These are phyloP conservation scores for Tortrix viridana DNA, from an alignment of 2,888 invertebrate species.

Conservation along the genomic window DNA sequence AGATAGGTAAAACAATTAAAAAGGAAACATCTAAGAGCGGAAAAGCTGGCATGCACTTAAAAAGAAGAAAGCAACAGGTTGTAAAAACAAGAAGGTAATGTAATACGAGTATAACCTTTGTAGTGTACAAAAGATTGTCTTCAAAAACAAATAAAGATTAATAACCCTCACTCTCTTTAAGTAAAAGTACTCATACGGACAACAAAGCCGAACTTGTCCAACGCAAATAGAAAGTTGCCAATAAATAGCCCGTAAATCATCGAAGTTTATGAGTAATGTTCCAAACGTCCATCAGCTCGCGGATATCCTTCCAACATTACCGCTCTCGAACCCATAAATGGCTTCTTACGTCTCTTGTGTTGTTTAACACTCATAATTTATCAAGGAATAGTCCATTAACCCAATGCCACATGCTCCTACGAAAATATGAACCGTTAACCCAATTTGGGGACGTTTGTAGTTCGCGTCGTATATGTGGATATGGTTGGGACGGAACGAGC, in stretches of 20 bases:
- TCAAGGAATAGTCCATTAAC: slow-evolving; percentile 66
- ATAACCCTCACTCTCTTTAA: neutral
- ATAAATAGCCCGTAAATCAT: slow-evolving; percentile 50
- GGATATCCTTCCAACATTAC: slow-evolving; percentile 52
- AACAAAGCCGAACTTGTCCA: neutral
- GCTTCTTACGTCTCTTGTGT: slow-evolving; percentile 10
- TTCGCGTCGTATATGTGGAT: slow-evolving; percentile 6
- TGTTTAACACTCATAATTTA: slow-evolving; percentile 57
- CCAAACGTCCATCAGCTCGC: slow-evolving; percentile 52
- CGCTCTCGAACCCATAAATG: slow-evolving; percentile 43
- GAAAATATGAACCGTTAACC: slow-evolving; percentile 68
- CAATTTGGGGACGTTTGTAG: slow-evolving; percentile 51
- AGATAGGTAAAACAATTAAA: too few relatives aligned
- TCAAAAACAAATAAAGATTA: neutral
- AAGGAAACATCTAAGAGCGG: too few relatives aligned
- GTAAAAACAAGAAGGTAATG: too few relatives aligned
- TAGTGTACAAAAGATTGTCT: neutral
- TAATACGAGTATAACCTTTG: too few relatives aligned
- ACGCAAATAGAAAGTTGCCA: slow-evolving; percentile 3
- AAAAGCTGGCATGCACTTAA: too few relatives aligned
- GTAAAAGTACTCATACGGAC: neutral
- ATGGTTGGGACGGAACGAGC: neutral
- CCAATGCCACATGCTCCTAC: slow-evolving; percentile 47
- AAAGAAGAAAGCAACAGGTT: too few relatives aligned
- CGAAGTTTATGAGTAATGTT: slow-evolving; percentile 46